Percentiles rank a stretch among this genome's conserved stretches.
Conservation (phyloP, 2,888 invertebrate species). For the Drosophila anomelani region DNA sequence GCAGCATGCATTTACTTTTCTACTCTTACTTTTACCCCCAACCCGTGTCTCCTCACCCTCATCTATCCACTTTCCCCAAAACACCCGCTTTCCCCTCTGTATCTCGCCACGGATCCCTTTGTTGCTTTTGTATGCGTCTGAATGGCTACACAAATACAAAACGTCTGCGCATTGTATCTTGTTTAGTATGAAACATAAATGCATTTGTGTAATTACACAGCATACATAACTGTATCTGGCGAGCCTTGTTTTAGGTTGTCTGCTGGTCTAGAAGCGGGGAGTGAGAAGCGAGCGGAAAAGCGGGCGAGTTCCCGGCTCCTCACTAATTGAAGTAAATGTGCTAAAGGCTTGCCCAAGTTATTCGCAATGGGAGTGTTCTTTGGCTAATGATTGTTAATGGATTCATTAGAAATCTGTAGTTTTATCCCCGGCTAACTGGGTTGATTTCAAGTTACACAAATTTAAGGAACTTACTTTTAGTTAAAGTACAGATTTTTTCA, state of each 20-base stretch:
- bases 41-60: background rate
- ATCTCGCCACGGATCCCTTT: constrained; percentile 27
- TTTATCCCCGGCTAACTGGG: background rate
- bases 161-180: constrained; percentile 67
- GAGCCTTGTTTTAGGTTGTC: constrained; percentile 50
- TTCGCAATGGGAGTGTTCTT: constrained; percentile 41
- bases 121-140: constrained; percentile 68
- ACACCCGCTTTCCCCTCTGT: background rate
- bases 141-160: constrained; percentile 78
- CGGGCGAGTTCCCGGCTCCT: constrained; percentile 27
- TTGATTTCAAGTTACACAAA: constrained; percentile 7
- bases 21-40: constrained; percentile 46
- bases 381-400: constrained; percentile 56
- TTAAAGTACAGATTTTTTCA: too few relatives aligned
- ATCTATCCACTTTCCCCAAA: background rate
- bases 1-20: constrained; percentile 44
- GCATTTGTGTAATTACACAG: constrained; percentile 79
- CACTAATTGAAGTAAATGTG: constrained; percentile 67
- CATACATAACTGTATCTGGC: constrained; percentile 63
- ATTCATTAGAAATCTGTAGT: constrained; percentile 42
- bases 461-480: background rate
- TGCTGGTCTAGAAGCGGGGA: constrained; percentile 3
- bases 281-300: background rate
- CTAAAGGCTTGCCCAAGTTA: constrained; percentile 47
- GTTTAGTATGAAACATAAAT: constrained; percentile 63